These are phyloP conservation scores for Halcyon smyrnensis DNA, from an alignment of 2,797 vertebrate genomes.

Conservation along the genomic window DNA sequence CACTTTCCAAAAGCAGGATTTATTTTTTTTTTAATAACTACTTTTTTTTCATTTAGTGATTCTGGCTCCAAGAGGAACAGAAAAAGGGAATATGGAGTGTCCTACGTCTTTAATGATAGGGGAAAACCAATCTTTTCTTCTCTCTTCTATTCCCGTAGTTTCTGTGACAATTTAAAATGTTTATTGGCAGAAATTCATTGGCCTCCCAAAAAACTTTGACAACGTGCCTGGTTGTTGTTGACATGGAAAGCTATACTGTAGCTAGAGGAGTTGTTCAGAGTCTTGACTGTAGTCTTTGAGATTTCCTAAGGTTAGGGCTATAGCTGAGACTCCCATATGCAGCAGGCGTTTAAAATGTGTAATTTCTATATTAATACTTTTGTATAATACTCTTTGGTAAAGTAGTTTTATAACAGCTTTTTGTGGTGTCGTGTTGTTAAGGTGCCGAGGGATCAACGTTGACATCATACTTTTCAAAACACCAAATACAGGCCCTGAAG, in stretches of 20 bases:
- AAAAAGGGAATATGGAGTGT: background rate
- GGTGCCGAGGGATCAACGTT: conserved; percentile 73
- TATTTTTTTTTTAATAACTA: background rate
- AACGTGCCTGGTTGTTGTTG: background rate
- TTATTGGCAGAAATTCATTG: background rate
- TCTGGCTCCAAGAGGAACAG: background rate
- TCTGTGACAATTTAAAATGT: background rate
- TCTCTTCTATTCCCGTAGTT: background rate
- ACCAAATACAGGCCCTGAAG: conserved; percentile 79
- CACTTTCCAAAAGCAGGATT: background rate
- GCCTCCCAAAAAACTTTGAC: background rate
- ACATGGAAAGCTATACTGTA: background rate
- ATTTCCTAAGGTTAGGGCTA: background rate
- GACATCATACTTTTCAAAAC: conserved; percentile 83
- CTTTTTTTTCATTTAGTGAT: background rate
- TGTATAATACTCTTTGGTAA: background rate
- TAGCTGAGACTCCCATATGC: background rate
- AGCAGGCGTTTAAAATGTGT: background rate
- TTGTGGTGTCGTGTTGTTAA: conserved; percentile 64
- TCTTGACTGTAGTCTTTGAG: background rate
- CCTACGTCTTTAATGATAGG: background rate
- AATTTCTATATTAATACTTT: background rate
- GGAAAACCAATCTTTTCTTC: background rate
- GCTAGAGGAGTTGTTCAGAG: background rate
- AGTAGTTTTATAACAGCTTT: background rate